Evolutionary conservation across 2,888 invertebrate species (phyloP), one percentile per base, ranked within the genome.

Genomic region (Taenaris catops): DNA sequence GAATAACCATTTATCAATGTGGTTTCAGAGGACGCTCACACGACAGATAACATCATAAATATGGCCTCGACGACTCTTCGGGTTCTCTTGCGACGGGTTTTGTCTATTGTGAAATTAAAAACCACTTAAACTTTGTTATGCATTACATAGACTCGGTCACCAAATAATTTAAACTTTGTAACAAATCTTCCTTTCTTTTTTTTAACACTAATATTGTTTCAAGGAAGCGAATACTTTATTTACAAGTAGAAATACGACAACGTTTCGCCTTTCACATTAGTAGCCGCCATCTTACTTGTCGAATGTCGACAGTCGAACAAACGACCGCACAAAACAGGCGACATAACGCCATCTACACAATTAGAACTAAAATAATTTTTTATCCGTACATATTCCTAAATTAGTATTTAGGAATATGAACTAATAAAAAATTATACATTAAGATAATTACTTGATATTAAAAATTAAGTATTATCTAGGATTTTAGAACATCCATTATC

Each of bases 181-280:
- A 53, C 48, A 46, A 52, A 54, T 61, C 48, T 63, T 64, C 44
- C 52, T 56, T 51, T 48, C 51, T 61, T 48, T 58, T 40, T 61
- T 49, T 46, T 53, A n/a, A 53, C 54, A 58, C 44, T 52, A 62
- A 53, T 51, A 59, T 55, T 60, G 59, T 63, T 72, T 63, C 48
- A 64, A 58, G 63, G 55, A 64, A 64, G 59, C 66, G 63, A 59
- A 69, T 66, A 71, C 75, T 79, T 73, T 86, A 84, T 86, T 86
- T 86, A 86, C 83, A 83, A 83, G 65, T 70, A 61, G 64, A 73
- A 78, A 68, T 80, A 73, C 58, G 78, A 86, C 81, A 86, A 84
- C 81, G 88, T 88, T 84, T 88, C 84, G 83, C 89, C 89, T 89
- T 89, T 88, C 89, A 90, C 90, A 90, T 89, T 89, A 88, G 80